Conservation (phyloP, 2,113 vertebrate genomes). For the Cavia aperea region DNA sequence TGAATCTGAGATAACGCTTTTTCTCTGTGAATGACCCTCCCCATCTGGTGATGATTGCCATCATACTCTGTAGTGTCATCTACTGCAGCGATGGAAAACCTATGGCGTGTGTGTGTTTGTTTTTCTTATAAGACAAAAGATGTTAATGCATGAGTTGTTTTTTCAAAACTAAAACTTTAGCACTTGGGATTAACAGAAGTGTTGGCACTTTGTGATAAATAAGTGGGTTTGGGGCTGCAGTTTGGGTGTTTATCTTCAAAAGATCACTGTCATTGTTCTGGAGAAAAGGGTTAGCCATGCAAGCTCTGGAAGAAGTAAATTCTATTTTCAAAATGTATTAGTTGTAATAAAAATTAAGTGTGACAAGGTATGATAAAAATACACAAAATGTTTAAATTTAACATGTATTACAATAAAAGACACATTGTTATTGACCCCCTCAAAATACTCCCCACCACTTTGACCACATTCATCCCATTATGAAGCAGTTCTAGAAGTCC, state of each 20-base stretch:
- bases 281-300: background rate
- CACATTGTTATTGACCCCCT: background rate
- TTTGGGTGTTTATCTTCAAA: background rate
- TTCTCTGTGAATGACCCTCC: background rate
- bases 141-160: background rate
- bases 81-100: background rate
- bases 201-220: background rate
- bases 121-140: background rate
- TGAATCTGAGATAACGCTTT: background rate
- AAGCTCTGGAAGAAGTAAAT: background rate
- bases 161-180: background rate
- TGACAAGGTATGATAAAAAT: background rate
- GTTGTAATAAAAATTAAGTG: background rate
- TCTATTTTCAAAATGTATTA: background rate
- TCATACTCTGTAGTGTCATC: background rate
- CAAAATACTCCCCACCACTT: background rate
- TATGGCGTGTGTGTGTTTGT: background rate
- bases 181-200: background rate
- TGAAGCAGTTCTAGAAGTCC: no score
- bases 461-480: no score
- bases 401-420: background rate
- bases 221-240: background rate
- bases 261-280: background rate
- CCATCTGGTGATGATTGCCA: background rate
- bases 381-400: background rate